phyloP scores from a whole-genome alignment of 2,797 vertebrate species.

The Pseudochirops corinnae region DNA sequence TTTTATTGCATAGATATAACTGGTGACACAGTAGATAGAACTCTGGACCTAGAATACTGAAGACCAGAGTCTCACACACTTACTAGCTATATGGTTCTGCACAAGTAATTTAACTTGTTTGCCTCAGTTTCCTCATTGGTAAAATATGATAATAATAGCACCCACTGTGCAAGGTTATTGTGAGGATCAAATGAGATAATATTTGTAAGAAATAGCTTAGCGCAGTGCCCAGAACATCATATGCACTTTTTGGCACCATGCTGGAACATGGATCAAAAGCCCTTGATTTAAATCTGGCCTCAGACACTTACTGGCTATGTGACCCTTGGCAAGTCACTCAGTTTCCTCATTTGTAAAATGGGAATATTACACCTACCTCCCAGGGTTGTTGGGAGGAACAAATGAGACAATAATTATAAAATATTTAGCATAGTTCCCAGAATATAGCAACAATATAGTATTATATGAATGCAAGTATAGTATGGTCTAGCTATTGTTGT shows the following conservation, averaged over 20 bases:
- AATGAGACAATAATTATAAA: too few relatives aligned
- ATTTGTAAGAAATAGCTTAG: background rate
- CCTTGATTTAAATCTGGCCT: background rate
- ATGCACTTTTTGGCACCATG: background rate
- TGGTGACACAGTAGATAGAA: background rate
- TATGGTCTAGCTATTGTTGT: background rate
- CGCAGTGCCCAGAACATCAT: background rate
- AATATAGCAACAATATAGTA: background rate
- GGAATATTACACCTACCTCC: too few relatives aligned
- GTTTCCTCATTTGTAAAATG: too few relatives aligned
- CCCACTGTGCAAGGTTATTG: background rate
- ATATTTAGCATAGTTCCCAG: too few relatives aligned
- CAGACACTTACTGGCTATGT: too few relatives aligned
- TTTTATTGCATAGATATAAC: background rate
- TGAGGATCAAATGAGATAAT: background rate
- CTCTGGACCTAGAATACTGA: background rate
- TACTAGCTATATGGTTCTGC: background rate
- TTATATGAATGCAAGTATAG: background rate
- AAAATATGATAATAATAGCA: background rate
- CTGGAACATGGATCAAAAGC: background rate
- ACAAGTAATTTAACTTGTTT: background rate
- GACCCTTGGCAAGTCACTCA: too few relatives aligned
- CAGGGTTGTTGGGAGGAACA: too few relatives aligned
- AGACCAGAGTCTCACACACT: background rate
- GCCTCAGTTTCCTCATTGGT: constrained; percentile 11